Evolutionary conservation across 2,113 vertebrate species (phyloP).

Genomic region (Pygoscelis adeliae): DNA sequence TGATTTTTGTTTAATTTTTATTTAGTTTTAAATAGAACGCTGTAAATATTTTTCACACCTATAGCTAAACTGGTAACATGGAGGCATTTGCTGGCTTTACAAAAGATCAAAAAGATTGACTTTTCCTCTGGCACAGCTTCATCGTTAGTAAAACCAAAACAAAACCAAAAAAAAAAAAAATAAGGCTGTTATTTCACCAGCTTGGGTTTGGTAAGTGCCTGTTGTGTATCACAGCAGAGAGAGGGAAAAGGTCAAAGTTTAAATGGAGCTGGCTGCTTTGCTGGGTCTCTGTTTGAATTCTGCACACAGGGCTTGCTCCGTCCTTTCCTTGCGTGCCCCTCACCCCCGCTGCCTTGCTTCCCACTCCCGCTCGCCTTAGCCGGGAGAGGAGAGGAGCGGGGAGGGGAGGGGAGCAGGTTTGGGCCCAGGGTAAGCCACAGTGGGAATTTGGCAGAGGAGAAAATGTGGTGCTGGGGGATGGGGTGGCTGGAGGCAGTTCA

Average conservation of each 20-base stretch:
- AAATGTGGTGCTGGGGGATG: background rate
- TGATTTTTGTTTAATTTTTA: slow-evolving; percentile 1
- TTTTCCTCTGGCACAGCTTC: slow-evolving; percentile 12
- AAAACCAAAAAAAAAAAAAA: background rate
- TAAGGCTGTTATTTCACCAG: slow-evolving; percentile 19
- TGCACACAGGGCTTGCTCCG: background rate
- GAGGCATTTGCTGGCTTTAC: slow-evolving; percentile 29
- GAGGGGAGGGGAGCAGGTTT: background rate
- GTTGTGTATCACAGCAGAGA: slow-evolving; percentile 28
- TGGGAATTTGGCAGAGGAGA: background rate
- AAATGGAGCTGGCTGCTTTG: background rate
- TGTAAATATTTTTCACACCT: slow-evolving; percentile 27
- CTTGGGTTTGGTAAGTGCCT: slow-evolving; percentile 22
- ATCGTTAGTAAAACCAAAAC: background rate
- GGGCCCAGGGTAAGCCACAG: background rate
- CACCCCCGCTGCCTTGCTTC: background rate
- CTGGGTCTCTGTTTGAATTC: background rate
- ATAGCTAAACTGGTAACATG: background rate
- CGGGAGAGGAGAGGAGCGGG: background rate
- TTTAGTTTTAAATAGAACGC: slow-evolving; percentile 21
- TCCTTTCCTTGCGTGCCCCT: background rate
- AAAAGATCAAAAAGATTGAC: background rate
- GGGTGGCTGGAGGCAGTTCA: background rate
- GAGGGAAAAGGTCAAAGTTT: slow-evolving; percentile 54
- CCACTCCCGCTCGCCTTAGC: background rate